Conservation (phyloP, 2,888 invertebrate genomes). For the Cephonodes hylas region DNA sequence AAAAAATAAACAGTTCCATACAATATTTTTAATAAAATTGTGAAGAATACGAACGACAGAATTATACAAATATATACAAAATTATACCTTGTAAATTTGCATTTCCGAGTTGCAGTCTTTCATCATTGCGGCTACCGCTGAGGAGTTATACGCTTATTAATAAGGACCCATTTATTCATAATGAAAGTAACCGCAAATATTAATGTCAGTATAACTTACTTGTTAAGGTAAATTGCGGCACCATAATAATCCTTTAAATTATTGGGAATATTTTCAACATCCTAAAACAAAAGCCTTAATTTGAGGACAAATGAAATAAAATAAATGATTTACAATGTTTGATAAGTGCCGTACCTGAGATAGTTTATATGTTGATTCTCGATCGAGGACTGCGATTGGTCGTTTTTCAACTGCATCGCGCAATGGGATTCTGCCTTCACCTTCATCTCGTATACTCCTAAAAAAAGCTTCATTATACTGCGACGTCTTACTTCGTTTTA, state of each 20-base stretch:
- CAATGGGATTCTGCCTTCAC: conserved; percentile 80
- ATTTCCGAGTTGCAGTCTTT: conserved; percentile 68
- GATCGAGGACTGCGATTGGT: conserved; percentile 64
- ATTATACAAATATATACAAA: conserved; percentile 22
- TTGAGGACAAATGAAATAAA: background rate
- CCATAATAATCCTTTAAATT: conserved; percentile 62
- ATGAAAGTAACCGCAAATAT: background rate
- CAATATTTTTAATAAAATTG: background rate
- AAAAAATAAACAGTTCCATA: conserved; percentile 5
- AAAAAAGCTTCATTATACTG: conserved; percentile 11
- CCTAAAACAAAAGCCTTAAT: conserved; percentile 34
- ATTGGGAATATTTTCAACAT: conserved; percentile 44
- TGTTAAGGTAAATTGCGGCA: conserved; percentile 68
- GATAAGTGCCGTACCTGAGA: conserved; percentile 43
- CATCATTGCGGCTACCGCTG: conserved; percentile 57
- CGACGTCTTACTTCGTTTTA: background rate
- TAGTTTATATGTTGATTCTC: conserved; percentile 48
- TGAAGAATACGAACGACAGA: conserved; percentile 7
- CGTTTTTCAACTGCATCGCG: conserved; percentile 86
- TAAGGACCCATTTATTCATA: background rate
- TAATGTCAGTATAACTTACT: conserved; percentile 41
- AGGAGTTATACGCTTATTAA: conserved; percentile 21
- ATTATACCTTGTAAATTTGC: conserved; percentile 75
- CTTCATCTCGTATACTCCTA: conserved; percentile 65
- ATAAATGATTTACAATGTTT: background rate